These are phyloP conservation scores for Plebejus melissa DNA, from an alignment of 2,888 invertebrate species.

Conservation along the genomic window DNA sequence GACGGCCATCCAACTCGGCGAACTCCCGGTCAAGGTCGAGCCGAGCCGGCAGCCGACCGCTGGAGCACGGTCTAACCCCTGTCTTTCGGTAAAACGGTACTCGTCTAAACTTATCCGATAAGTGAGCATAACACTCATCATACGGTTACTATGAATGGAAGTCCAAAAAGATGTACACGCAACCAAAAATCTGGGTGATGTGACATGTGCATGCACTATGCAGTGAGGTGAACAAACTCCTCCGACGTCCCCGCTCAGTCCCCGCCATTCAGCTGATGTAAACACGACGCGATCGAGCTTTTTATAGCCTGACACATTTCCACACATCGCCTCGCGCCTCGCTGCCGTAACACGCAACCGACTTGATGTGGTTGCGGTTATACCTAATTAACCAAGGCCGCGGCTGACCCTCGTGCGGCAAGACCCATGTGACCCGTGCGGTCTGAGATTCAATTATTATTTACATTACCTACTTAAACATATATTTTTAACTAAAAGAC, in stretches of 20 bases:
- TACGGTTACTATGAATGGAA: neutral
- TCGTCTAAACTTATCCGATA: too few species aligned
- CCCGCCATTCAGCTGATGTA: constrained; percentile 56
- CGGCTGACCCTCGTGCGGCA: neutral
- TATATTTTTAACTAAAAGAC: too few species aligned
- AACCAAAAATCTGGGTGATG: neutral
- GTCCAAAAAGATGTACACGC: neutral
- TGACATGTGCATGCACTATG: constrained; percentile 31
- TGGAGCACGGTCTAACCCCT: neutral
- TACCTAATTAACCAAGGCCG: neutral
- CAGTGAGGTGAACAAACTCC: constrained; percentile 62
- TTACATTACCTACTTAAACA: too few species aligned
- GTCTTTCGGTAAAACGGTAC: neutral
- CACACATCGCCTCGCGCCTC: constrained; percentile 4
- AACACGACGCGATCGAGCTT: constrained; percentile 55
- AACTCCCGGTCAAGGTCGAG: constrained; percentile 4
- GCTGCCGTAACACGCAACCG: neutral
- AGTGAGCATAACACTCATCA: neutral
- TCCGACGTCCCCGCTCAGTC: constrained; percentile 48
- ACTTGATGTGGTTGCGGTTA: neutral
- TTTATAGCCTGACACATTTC: constrained; percentile 51
- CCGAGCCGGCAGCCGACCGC: neutral
- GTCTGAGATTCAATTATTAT: too few species aligned
- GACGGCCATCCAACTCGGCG: neutral
- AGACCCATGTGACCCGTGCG: neutral